Evolutionary conservation across 2,797 vertebrate genomes (phyloP).

Genomic region (Onychomys leucogaster): DNA sequence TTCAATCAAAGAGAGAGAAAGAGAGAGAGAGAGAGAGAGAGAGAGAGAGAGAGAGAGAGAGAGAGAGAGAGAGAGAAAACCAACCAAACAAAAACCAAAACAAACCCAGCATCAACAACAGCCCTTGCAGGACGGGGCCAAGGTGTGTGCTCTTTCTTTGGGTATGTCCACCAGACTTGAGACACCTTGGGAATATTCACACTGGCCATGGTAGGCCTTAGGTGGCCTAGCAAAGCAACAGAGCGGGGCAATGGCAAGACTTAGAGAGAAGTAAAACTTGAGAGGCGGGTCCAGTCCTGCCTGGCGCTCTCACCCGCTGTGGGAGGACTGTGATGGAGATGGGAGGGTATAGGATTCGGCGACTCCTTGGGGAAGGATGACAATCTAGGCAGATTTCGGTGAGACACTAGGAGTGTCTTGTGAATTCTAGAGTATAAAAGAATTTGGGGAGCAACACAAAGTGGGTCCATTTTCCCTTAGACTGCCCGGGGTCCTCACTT

Average conservation of each 20-base stretch:
- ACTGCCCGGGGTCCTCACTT: neutral
- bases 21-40: neutral
- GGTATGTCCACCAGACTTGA: neutral
- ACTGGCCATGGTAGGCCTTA: accelerated
- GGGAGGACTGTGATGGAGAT: no score
- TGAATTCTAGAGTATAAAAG: no score
- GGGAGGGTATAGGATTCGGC: neutral
- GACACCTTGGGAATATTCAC: neutral
- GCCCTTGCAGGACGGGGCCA: neutral
- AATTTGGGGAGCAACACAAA: neutral
- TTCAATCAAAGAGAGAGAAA: neutral
- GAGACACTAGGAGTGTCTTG: neutral
- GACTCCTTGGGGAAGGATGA: neutral
- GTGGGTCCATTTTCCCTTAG: neutral
- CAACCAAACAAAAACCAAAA: neutral
- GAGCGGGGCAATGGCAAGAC: neutral
- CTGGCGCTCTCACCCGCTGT: accelerated
- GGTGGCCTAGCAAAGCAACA: neutral
- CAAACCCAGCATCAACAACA: neutral
- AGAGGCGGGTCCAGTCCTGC: accelerated
- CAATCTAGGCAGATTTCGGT: neutral
- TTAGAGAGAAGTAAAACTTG: neutral
- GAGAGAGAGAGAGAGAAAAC: neutral
- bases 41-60: neutral
- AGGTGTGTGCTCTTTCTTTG: no score